Base-by-base conservation (phyloP, 2,113 vertebrate species). In the Erythrocercus mccallii region DNA sequence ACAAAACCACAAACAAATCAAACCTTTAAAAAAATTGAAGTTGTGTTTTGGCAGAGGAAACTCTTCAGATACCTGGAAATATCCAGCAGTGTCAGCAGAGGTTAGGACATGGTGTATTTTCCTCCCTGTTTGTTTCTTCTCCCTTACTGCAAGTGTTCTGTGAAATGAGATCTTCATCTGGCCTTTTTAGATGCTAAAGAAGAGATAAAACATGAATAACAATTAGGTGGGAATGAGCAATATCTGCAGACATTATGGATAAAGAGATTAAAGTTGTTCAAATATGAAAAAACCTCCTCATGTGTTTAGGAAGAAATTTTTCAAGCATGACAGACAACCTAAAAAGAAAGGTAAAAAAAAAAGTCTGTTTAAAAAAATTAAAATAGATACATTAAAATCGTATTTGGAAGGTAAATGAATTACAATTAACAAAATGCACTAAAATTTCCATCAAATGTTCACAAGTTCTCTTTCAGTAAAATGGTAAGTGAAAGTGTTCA, bases 361-460 rank as follows among this genome's bases (percentile, higher is more conserved):
- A 17, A 4, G 1, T 3, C 13, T 24, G 2, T 35, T 64, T 12
- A 56, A 79, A 68, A 16, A 18, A 17, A 3, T 6, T 24, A 3
- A 33, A 42, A 54, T 19, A 47, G 3, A 6, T 61, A 4, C 1
- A 33, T 68, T 71, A 20, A 28, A 11, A 48, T 56, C 0, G 0
- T 25, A 19, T 70, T 70, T 35, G 57, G 30, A 86, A 37, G 6
- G 1, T 44, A 66, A 82, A 74, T 44, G 0, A 33, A 44, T 17
- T 53, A 11, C 2, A 48, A 66, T 68, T 50, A 24, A 33, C 0
- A 71, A 60, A 84, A 54, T 19, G 3, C 5, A 23, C 38, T 62
- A 66, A 37, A 74, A 38, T 53, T 66, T 66, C 22, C 30, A 42
- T 11, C 22, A 69, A 27, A 12, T 6, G 2, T 6, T 37, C 17